Base-by-base conservation (phyloP, 2,797 vertebrate genomes). In the Sitta carolinensis region DNA sequence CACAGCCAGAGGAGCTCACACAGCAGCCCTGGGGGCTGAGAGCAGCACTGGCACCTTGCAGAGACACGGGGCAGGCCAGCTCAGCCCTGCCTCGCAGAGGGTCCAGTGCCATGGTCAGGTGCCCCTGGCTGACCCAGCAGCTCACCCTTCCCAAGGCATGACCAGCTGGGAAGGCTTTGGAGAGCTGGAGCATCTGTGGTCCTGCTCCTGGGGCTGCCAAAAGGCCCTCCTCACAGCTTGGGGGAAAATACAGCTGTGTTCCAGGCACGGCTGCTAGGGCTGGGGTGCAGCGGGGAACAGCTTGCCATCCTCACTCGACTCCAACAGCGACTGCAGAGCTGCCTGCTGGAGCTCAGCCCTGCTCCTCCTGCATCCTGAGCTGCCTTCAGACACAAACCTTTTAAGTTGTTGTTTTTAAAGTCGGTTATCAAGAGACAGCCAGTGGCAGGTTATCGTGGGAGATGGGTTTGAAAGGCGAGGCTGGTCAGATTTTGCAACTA, bases 401-500 rank as follows among this genome's bases (percentile, higher is more conserved):
- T 29, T 36, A 48, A 78, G 27, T 66, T 58, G 13, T 4, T 21
- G 20, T 45, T 75, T 34, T 34, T 11, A 4, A 72, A 89, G 62
- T 40, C 47, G 1, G 58, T 84, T 94, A 84, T 77, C 68, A 54
- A 77, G 72, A 78, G 87, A 26, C 61, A 91, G 88, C 78, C 75
- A 68, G 87, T 58, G 86, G 84, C 84, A 95, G 87, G 72, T 72
- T 80, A 92, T 77, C 79, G 36, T 2, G 22, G 48, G 83, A 94
- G 88, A 88, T 69, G 69, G 80, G 82, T 89, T 84, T 50, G 73
- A 83, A 86, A 80, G 69, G 80, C 5, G 23, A 90, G 74, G 69
- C 79, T 3, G 13, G 91, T 73, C 80, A 81, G 85, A 93, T 93
- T 95, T 96, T 96, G 95, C 92, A 95, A 86, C 34, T 42, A 84